Conservation (phyloP, 2,113 vertebrate species). For the Sander vitreus region DNA sequence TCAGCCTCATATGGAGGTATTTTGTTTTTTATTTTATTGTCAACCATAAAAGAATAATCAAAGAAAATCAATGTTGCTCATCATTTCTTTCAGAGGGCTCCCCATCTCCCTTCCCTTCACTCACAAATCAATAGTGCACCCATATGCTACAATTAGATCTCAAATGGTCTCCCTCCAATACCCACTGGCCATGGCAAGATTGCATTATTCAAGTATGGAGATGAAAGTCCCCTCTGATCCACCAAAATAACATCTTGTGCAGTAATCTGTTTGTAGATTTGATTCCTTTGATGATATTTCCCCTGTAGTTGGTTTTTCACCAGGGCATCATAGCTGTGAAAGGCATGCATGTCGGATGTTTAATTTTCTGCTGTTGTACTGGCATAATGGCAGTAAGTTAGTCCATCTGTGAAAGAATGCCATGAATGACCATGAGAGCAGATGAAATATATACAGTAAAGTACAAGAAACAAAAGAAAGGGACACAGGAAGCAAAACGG, state of each 20-base stretch:
- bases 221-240: constrained; percentile 75
- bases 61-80: neutral
- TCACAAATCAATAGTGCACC: constrained; percentile 49
- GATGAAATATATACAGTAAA: constrained; percentile 1
- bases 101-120: constrained; percentile 1
- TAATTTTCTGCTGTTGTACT: constrained; percentile 15
- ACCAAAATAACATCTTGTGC: constrained; percentile 69
- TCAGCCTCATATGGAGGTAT: neutral
- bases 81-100: constrained; percentile 9
- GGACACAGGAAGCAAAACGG: neutral
- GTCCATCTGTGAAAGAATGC: neutral
- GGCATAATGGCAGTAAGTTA: neutral
- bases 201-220: constrained; percentile 75
- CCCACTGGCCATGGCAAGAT: constrained; percentile 67
- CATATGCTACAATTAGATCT: constrained; percentile 62
- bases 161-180: constrained; percentile 54
- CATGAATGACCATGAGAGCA: neutral
- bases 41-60: neutral
- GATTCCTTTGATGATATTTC: constrained; percentile 70
- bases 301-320: constrained; percentile 59
- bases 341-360: neutral
- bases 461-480: neutral
- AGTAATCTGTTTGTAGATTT: constrained; percentile 73
- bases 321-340: constrained; percentile 3
- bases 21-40: constrained; percentile 1